Evolutionary conservation across 2,113 vertebrate genomes (phyloP).

Genomic region (Notarius lentiginosus): DNA sequence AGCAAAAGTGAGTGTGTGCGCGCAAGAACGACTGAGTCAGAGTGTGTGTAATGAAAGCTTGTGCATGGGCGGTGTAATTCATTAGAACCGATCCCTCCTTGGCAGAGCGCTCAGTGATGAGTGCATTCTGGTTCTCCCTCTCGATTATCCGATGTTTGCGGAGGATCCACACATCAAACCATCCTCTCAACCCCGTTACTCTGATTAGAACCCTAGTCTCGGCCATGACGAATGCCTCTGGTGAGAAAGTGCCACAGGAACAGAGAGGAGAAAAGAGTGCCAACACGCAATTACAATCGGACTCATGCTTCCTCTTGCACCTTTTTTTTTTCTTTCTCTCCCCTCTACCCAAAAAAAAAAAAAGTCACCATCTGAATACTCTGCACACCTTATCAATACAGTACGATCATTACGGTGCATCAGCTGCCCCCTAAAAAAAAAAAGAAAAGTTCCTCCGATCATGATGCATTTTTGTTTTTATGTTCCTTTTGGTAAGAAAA

Average conservation of each 20-base stretch:
- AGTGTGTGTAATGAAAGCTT: conserved; percentile 3
- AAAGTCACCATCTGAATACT: neutral
- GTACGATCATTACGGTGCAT: too few relatives aligned
- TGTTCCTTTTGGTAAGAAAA: too few relatives aligned
- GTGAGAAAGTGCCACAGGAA: neutral
- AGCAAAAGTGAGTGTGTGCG: neutral
- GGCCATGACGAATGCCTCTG: neutral
- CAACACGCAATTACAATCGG: neutral
- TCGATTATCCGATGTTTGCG: neutral
- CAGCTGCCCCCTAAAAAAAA: too few relatives aligned
- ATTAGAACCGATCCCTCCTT: neutral
- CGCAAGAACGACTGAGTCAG: neutral
- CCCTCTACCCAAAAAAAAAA: neutral
- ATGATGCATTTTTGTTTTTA: too few relatives aligned
- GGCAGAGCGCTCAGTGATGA: conserved; percentile 18
- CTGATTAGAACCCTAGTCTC: neutral
- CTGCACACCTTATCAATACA: neutral
- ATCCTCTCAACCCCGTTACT: neutral
- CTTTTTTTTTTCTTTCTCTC: neutral
- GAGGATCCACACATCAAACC: neutral
- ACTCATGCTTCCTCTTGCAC: neutral
- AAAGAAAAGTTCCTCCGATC: too few relatives aligned
- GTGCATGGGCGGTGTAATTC: neutral
- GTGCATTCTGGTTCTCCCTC: neutral
- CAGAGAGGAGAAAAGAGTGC: neutral